phyloP scores from a whole-genome alignment of 2,888 invertebrate species.

The Protonemura montana region DNA sequence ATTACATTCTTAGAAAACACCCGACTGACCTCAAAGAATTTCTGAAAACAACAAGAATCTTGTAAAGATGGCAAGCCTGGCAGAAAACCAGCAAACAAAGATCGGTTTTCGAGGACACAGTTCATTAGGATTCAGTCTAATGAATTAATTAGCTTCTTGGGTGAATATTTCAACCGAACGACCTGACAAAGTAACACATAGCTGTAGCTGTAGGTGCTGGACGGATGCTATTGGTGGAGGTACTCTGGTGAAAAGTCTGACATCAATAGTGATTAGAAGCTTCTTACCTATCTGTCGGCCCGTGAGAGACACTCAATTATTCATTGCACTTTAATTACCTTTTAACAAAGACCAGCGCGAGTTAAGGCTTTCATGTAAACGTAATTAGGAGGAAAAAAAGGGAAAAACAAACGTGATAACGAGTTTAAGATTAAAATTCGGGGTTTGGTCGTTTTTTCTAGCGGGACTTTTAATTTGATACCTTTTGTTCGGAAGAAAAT shows the following conservation, averaged over 20 bases:
- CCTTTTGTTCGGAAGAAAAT: neutral
- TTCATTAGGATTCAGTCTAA: neutral
- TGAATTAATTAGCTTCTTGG: neutral
- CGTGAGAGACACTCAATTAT: conserved; percentile 1
- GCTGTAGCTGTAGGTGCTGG: neutral
- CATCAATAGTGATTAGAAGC: conserved; percentile 39
- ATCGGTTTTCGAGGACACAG: neutral
- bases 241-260: neutral
- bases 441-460: neutral
- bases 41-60: too few species aligned
- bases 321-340: neutral
- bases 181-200: neutral
- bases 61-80: too few species aligned
- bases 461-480: neutral
- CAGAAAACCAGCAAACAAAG: neutral
- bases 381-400: too few species aligned
- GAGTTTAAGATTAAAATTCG: neutral
- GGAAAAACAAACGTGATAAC: neutral
- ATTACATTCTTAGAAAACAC: too few species aligned
- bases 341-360: neutral
- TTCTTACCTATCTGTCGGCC: conserved; percentile 33
- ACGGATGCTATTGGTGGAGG: neutral
- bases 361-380: neutral
- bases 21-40: too few species aligned
- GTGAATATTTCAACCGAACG: neutral